These are phyloP conservation scores for Chionodraco myersi DNA, from an alignment of 2,113 vertebrate species.

Conservation along the genomic window DNA sequence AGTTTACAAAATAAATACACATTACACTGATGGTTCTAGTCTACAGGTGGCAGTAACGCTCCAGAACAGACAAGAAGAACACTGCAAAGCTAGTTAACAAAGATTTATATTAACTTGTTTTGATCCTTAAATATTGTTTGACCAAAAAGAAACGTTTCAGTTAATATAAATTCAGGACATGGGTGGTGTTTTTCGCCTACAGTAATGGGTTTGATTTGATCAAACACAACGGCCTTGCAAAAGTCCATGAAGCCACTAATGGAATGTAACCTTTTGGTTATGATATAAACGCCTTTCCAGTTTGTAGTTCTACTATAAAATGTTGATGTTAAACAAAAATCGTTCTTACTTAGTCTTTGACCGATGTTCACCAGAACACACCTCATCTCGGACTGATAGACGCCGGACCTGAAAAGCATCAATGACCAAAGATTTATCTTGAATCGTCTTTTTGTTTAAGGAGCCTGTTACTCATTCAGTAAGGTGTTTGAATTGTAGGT, in stretches of 20 bases:
- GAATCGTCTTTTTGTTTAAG: no score
- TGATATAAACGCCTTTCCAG: neutral
- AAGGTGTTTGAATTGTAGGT: no score
- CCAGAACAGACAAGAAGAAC: neutral
- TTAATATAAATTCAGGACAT: no score
- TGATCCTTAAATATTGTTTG: no score
- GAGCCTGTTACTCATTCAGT: no score
- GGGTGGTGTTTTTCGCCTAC: no score
- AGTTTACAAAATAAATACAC: neutral
- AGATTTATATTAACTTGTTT: no score
- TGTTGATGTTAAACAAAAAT: constrained; percentile 11
- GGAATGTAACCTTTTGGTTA: neutral
- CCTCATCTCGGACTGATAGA: constrained; percentile 80
- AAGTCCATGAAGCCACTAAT: no score
- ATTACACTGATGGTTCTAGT: neutral
- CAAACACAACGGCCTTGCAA: no score
- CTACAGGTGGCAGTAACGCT: neutral
- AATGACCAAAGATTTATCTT: neutral
- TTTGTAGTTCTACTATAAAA: neutral
- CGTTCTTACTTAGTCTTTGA: constrained; percentile 49
- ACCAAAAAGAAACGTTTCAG: no score
- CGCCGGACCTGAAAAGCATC: constrained; percentile 36
- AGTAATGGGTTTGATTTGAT: no score
- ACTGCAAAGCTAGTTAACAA: no score
- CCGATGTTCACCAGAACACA: constrained; percentile 59